phyloP scores from a whole-genome alignment of 2,113 vertebrate genomes.

The human region GRCh38 chr3:15432501-15433000 shows the following conservation, averaged over 20 bases:
- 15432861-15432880: neutral
- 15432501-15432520: neutral
- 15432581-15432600: neutral
- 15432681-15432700: neutral
- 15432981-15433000: neutral
- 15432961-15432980: neutral
- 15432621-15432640: constrained; percentile 23
- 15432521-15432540: neutral
- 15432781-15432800: neutral
- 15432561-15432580: neutral
- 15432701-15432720: constrained; percentile 8
- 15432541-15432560: constrained; percentile 34
- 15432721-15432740: constrained; percentile 30
- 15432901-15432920: neutral
- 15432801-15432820: too few relatives aligned
- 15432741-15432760: constrained; percentile 7
- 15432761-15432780: neutral
- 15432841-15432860: too few relatives aligned
- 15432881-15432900: neutral
- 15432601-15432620: neutral
- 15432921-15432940: neutral
- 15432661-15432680: neutral
- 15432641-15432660: neutral
- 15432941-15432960: neutral
- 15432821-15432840: too few relatives aligned